phyloP scores from a whole-genome alignment of 2,888 invertebrate species.

The Beris morrisii region DNA sequence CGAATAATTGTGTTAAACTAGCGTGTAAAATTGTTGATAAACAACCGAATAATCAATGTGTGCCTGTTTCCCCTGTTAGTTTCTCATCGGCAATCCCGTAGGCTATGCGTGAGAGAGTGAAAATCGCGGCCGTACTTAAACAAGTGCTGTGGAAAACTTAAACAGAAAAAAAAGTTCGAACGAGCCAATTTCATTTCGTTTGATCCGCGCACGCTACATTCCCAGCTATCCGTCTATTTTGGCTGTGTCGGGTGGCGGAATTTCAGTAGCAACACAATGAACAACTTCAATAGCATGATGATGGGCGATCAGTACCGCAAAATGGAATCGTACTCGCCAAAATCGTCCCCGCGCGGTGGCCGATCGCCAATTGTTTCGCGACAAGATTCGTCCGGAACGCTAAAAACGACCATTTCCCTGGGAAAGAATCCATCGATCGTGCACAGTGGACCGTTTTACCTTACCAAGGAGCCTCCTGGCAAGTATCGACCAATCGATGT shows the following conservation, averaged over 20 bases:
- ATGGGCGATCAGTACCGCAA: slow-evolving; percentile 92
- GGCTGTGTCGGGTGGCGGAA: background rate
- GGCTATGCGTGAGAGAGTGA: background rate
- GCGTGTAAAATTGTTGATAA: background rate
- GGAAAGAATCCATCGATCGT: slow-evolving; percentile 97
- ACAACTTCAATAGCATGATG: slow-evolving; percentile 53
- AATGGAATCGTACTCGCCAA: slow-evolving; percentile 93
- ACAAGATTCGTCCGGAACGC: slow-evolving; percentile 95
- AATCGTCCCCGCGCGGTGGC: slow-evolving; percentile 91
- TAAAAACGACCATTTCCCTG: slow-evolving; percentile 95
- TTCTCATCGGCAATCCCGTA: background rate
- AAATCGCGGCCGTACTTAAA: background rate
- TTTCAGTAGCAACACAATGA: slow-evolving; percentile 44
- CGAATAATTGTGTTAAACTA: slow-evolving; percentile 7
- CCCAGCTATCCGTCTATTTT: too few relatives aligned
- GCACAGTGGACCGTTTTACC: slow-evolving; percentile 96
- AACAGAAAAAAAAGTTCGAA: background rate
- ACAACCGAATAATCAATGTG: background rate
- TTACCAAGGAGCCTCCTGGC: slow-evolving; percentile 96
- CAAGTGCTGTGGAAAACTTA: background rate
- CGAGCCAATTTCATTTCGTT: too few relatives aligned
- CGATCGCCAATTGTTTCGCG: slow-evolving; percentile 94
- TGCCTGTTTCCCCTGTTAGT: background rate
- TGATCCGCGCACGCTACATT: too few relatives aligned
- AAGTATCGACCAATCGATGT: slow-evolving; percentile 42